Evolutionary conservation across 2,888 invertebrate genomes (phyloP), one percentile per base, ranked within the genome.

Genomic region (Chromoteleia sp.): DNA sequence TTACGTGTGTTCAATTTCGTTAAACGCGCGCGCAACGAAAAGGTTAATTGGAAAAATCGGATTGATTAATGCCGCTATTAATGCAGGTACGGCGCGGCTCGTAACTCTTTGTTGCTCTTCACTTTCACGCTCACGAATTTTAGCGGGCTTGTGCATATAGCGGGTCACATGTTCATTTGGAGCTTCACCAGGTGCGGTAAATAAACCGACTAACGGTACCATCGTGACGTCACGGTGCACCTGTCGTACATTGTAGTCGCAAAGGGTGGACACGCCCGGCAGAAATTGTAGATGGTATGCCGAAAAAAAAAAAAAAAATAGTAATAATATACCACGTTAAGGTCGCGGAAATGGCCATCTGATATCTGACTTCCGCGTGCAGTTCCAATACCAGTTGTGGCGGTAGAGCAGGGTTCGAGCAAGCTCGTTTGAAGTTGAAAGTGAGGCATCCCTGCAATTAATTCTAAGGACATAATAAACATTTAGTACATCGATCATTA

Each of bases 191-290:
- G 87, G 73, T 84, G 84, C 71, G 76, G 58, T 79, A 68, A 71
- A 75, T 73, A 83, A 77, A 75, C 63, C 56, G 71, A 70, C 84
- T 90, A 90, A 90, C 90, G 90, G 90, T 88, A 88, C 86, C n/a
- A 43, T 75, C 41, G 84, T 90, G 89, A 88, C 89, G 89, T 90
- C 90, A 90, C 84, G 78, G 58, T 82, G 83, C 90, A 90, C 90
- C 89, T 90, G 90, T 89, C 87, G 85, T 84, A 86, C 84, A 82
- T 83, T 82, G 81, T 63, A 63, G 30, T 83, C 82, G 86, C 87
- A 85, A 89, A 89, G 89, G 89, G 88, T 86, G 85, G 85, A 52
- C 83, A 74, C 84, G 82, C 75, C 71, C 45, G 61, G 71, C 81
- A 74, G 81, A 80, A 79, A 75, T 70, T 50, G 56, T 63, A 50